A percentile compares a stretch with the other conserved stretches of the same genome.
Evolutionary conservation across 2,113 vertebrate genomes (phyloP).

Genomic region (Tragelaphus buxtoni): DNA sequence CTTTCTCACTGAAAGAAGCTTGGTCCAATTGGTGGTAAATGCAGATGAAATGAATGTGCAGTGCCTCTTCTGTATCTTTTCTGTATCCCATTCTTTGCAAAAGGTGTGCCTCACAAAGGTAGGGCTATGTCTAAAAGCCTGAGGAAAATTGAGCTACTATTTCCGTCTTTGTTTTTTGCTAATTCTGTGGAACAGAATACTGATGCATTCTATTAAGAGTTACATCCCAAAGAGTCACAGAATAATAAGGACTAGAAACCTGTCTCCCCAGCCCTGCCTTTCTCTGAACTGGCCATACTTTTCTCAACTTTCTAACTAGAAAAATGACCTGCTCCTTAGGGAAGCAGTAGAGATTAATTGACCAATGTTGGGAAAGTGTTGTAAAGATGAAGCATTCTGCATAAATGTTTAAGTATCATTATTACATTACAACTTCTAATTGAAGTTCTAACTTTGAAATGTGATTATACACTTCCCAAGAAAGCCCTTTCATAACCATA

Average conservation of each 20-base stretch:
- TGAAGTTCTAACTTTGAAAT: constrained; percentile 73
- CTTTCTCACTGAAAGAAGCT: not conserved
- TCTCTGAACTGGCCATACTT: not conserved
- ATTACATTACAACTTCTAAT: constrained; percentile 56
- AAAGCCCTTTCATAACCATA: constrained; percentile 59
- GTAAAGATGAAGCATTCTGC: constrained; percentile 45
- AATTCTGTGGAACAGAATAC: not conserved
- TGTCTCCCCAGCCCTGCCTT: not conserved
- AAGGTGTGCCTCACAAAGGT: not conserved
- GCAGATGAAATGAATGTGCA: not conserved
- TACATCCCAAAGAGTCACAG: not conserved
- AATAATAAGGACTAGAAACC: not conserved
- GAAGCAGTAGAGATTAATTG: constrained; percentile 56
- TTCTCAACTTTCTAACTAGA: constrained; percentile 37
- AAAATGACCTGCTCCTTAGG: constrained; percentile 65
- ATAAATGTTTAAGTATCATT: constrained; percentile 70
- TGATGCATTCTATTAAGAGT: not conserved
- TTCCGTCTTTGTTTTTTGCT: not conserved
- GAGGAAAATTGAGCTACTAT: not conserved
- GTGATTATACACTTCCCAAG: constrained; percentile 66
- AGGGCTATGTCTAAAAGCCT: not conserved
- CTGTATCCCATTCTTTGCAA: not conserved
- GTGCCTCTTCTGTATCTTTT: not conserved
- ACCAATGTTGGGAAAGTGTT: constrained; percentile 28
- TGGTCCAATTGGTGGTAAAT: not conserved